These are phyloP conservation scores for Eremobia ochroleuca DNA, from an alignment of 2,888 invertebrate species.

Conservation along the genomic window DNA sequence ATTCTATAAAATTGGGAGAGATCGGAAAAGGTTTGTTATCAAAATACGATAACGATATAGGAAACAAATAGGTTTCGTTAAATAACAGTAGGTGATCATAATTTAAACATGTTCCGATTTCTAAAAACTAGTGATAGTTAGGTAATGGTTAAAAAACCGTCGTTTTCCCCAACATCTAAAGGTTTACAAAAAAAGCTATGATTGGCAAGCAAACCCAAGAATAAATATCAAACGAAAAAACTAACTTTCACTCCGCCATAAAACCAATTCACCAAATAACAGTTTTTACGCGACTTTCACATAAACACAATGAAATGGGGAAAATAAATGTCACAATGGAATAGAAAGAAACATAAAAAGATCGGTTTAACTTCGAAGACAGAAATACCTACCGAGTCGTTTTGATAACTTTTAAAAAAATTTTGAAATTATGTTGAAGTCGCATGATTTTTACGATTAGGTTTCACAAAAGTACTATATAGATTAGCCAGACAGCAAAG, in stretches of 20 bases:
- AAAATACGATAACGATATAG: neutral
- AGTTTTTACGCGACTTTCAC: conserved; percentile 11
- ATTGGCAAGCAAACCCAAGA: neutral
- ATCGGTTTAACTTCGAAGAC: neutral
- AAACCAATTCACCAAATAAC: neutral
- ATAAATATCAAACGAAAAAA: neutral
- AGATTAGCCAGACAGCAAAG: neutral
- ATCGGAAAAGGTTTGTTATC: neutral
- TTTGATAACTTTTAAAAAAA: neutral
- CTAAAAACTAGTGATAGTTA: neutral
- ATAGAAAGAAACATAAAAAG: neutral
- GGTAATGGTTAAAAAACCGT: neutral
- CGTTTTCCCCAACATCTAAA: neutral
- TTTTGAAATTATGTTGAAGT: neutral
- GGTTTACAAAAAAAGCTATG: neutral
- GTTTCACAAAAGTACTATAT: neutral
- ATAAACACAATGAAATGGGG: neutral
- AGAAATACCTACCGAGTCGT: neutral
- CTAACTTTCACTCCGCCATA: neutral
- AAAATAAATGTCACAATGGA: neutral
- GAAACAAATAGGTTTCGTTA: neutral
- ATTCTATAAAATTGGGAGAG: neutral
- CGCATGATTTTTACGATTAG: neutral
- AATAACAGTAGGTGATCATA: neutral
- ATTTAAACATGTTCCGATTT: neutral